Evolutionary conservation across 2,113 vertebrate genomes (phyloP).

Genomic region (Apodemus speciosus): DNA sequence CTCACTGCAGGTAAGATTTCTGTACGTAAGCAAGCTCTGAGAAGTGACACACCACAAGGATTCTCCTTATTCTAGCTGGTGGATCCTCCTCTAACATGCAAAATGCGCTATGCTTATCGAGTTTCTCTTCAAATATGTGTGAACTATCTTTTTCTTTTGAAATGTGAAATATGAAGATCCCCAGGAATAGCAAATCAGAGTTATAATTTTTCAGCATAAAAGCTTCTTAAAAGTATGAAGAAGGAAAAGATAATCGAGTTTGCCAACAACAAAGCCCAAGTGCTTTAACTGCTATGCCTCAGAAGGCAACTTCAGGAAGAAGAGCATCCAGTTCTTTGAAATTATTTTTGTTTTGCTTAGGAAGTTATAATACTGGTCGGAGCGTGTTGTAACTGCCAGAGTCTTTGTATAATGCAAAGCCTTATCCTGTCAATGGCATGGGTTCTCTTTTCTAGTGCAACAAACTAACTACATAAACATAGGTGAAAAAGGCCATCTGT

Average conservation of each 20-base stretch:
- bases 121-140: neutral
- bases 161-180: slow-evolving; percentile 44
- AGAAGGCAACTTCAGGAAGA: neutral
- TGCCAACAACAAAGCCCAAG: neutral
- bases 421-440: too few relatives aligned
- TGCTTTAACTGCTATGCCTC: neutral
- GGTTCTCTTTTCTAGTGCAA: neutral
- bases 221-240: slow-evolving; percentile 13
- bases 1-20: slow-evolving; percentile 24
- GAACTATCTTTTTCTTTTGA: slow-evolving; percentile 40
- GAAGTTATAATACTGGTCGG: neutral
- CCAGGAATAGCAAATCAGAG: neutral
- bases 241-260: neutral
- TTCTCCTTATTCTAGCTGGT: neutral
- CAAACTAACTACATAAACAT: slow-evolving; percentile 41
- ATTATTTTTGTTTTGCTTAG: slow-evolving; percentile 40
- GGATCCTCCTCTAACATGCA: slow-evolving; percentile 8
- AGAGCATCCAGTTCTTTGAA: neutral
- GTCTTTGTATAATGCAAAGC: neutral
- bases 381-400: slow-evolving; percentile 24
- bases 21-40: neutral
- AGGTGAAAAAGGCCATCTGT: neutral
- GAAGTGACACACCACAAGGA: neutral
- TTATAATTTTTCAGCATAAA: slow-evolving; percentile 17
- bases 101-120: neutral